These are phyloP conservation scores for Apaloderma vittatum DNA, from an alignment of 2,113 vertebrate genomes.

Conservation along the genomic window DNA sequence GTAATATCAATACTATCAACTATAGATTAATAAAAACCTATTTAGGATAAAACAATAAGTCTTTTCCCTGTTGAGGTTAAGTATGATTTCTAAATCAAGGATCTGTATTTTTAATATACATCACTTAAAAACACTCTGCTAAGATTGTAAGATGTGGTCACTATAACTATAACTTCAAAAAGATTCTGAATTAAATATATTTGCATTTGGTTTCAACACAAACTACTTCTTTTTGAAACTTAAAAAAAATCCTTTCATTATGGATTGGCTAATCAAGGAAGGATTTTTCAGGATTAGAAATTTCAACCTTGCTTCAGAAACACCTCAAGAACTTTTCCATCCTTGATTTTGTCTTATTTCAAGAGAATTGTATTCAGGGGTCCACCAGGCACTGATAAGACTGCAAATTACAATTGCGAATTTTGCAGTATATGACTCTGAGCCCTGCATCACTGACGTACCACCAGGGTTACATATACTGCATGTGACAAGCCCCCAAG, in stretches of 20 bases:
- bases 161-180: not conserved
- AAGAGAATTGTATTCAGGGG: not conserved
- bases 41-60: not conserved
- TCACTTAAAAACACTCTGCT: not conserved
- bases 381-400: not conserved
- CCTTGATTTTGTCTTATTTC: not conserved
- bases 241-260: not conserved
- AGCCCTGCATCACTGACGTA: not conserved
- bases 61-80: not conserved
- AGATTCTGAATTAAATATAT: not conserved
- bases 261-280: not conserved
- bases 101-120: not conserved
- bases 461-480: not conserved
- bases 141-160: not conserved
- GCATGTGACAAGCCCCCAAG: not conserved
- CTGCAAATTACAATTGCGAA: not conserved
- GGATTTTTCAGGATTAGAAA: not conserved
- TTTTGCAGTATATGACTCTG: not conserved
- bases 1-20: slow-evolving; percentile 5
- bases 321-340: not conserved
- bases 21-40: slow-evolving; percentile 41
- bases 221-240: not conserved
- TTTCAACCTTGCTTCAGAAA: not conserved
- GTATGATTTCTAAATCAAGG: not conserved
- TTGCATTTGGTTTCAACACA: not conserved